These are phyloP conservation scores for Grallaria varia DNA, from an alignment of 2,113 vertebrate species.

Conservation along the genomic window DNA sequence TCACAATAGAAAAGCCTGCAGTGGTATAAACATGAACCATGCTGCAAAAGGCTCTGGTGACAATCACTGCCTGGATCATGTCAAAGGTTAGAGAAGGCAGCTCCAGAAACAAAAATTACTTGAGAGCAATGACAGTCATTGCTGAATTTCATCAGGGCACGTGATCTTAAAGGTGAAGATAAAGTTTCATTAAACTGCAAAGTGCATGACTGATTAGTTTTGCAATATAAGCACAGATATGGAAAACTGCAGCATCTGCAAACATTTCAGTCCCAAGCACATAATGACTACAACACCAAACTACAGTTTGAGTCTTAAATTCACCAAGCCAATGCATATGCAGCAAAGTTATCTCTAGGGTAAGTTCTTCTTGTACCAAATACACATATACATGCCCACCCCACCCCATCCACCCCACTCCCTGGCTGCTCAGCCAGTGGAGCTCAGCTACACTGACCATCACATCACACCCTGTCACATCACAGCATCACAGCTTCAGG, in stretches of 20 bases:
- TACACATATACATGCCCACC: not conserved
- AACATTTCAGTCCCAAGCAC: not conserved
- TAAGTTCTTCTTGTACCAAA: not conserved
- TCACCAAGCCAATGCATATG: not conserved
- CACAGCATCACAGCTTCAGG: not conserved
- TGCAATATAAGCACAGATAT: not conserved
- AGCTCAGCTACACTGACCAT: not conserved
- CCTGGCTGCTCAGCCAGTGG: not conserved
- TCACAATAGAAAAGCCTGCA: not conserved
- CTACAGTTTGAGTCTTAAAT: not conserved
- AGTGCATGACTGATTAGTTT: not conserved
- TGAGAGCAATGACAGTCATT: not conserved
- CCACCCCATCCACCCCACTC: rapidly evolving
- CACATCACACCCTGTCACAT: not conserved
- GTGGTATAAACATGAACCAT: rapidly evolving
- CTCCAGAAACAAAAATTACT: not conserved
- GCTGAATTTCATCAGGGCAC: not conserved
- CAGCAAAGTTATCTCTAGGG: not conserved
- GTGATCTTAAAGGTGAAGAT: not conserved
- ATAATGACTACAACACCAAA: not conserved
- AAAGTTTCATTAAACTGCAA: not conserved
- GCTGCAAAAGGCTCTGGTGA: not conserved
- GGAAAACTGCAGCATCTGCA: not conserved
- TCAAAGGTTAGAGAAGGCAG: not conserved
- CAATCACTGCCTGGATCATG: not conserved